Conservation (phyloP, 1,140 invertebrate genomes). For the Idris sp. region DNA sequence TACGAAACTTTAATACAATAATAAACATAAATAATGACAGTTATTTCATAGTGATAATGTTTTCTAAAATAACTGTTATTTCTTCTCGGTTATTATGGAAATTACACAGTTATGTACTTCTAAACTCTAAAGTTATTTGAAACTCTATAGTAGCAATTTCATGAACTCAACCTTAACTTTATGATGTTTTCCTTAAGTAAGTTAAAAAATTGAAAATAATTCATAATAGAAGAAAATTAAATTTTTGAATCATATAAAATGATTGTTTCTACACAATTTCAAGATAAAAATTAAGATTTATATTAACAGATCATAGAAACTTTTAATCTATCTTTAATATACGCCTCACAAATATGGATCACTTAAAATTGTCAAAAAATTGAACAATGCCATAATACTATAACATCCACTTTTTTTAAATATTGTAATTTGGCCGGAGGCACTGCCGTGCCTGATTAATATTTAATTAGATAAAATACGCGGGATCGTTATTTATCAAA, state of each 20-base stretch:
- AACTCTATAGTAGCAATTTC: slow-evolving; percentile 32
- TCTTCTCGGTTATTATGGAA: slow-evolving; percentile 34
- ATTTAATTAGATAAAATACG: too few species aligned
- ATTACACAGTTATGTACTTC: slow-evolving; percentile 33
- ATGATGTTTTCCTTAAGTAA: slow-evolving; percentile 10
- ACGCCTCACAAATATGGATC: too few species aligned
- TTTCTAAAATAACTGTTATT: slow-evolving; percentile 45
- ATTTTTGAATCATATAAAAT: slow-evolving; percentile 1
- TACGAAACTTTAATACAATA: slow-evolving; percentile 18
- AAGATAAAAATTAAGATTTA: not conserved
- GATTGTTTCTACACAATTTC: too few species aligned
- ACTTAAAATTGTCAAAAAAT: too few species aligned
- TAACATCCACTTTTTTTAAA: too few species aligned
- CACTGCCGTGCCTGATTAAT: too few species aligned
- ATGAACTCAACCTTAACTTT: slow-evolving; percentile 33
- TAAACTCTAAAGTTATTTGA: slow-evolving; percentile 30
- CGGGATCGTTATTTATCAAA: too few species aligned
- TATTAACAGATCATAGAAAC: too few species aligned
- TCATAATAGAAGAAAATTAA: slow-evolving; percentile 12
- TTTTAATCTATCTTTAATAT: too few species aligned
- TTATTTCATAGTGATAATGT: slow-evolving; percentile 27
- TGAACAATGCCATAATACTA: too few species aligned
- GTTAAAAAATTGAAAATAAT: slow-evolving; percentile 16
- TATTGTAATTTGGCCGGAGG: too few species aligned
- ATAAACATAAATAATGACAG: slow-evolving; percentile 34